Conservation (phyloP, 2,113 vertebrate species). For the Hippocampus barbouri region DNA sequence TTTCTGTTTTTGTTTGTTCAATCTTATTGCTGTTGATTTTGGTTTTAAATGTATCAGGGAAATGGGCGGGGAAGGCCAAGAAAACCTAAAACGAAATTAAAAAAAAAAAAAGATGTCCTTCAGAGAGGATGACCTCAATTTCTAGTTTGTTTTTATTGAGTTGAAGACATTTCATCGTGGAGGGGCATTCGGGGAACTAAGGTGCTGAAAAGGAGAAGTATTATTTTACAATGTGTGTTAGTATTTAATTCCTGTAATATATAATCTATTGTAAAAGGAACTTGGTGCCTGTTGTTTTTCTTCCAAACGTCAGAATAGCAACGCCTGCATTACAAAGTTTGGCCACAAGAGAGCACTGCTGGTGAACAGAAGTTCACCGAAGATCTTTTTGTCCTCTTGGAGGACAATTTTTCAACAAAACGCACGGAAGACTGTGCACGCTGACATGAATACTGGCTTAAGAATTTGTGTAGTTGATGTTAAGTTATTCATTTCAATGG, state of each 20-base stretch:
- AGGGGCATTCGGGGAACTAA: slow-evolving; percentile 47
- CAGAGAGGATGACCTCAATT: slow-evolving; percentile 44
- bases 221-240: slow-evolving; percentile 79
- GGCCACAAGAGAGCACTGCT: slow-evolving; percentile 9
- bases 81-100: slow-evolving; percentile 22
- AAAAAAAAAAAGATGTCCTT: slow-evolving; percentile 45
- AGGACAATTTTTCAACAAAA: not conserved
- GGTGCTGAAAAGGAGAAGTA: slow-evolving; percentile 75
- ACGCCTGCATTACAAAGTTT: fast-evolving
- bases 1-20: slow-evolving; percentile 36
- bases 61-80: slow-evolving; percentile 29
- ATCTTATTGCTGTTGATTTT: slow-evolving; percentile 32
- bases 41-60: slow-evolving; percentile 35
- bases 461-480: not conserved
- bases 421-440: not conserved
- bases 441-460: not conserved
- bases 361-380: not conserved
- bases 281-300: slow-evolving; percentile 68
- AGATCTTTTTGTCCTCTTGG: not conserved
- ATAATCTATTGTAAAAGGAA: slow-evolving; percentile 78
- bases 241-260: slow-evolving; percentile 80
- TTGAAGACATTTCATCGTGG: slow-evolving; percentile 52
- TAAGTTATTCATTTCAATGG: not conserved
- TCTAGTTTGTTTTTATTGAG: slow-evolving; percentile 52
- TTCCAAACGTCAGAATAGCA: slow-evolving; percentile 12